Conservation (phyloP, 2,797 vertebrate genomes). For the Onychomys arenicola region DNA sequence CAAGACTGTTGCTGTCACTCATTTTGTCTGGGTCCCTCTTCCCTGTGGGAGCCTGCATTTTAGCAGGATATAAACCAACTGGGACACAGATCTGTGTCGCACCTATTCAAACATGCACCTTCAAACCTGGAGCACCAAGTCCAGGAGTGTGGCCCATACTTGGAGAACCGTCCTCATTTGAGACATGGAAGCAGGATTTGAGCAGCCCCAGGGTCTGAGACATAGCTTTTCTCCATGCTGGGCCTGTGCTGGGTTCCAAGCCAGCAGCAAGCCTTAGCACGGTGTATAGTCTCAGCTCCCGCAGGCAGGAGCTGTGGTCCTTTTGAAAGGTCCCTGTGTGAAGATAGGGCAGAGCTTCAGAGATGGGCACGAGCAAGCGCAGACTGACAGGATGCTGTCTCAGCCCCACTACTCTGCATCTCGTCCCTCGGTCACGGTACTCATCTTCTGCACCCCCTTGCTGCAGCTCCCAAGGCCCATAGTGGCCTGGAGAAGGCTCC, state of each 20-base stretch:
- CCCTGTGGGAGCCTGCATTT: not conserved
- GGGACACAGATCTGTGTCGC: too few species aligned
- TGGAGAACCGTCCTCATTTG: fast-evolving
- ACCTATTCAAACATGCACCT: not conserved
- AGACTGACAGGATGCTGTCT: not conserved
- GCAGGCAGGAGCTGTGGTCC: fast-evolving
- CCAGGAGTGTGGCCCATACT: fast-evolving
- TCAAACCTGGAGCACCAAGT: not conserved
- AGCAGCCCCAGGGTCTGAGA: not conserved
- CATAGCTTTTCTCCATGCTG: fast-evolving
- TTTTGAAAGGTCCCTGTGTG: not conserved
- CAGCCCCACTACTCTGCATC: fast-evolving
- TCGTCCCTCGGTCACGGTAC: fast-evolving
- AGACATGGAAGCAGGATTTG: too few species aligned
- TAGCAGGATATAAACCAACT: not conserved
- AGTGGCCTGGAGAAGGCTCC: not conserved
- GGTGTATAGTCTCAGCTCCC: not conserved
- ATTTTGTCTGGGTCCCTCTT: not conserved
- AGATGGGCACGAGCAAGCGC: not conserved
- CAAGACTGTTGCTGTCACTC: not conserved
- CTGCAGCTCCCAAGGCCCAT: not conserved
- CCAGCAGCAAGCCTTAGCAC: too few species aligned
- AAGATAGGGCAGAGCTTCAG: not conserved
- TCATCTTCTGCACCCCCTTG: not conserved
- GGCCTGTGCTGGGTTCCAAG: not conserved